Conservation (phyloP, 2,113 vertebrate species). For the Dromiciops gliroides region DNA sequence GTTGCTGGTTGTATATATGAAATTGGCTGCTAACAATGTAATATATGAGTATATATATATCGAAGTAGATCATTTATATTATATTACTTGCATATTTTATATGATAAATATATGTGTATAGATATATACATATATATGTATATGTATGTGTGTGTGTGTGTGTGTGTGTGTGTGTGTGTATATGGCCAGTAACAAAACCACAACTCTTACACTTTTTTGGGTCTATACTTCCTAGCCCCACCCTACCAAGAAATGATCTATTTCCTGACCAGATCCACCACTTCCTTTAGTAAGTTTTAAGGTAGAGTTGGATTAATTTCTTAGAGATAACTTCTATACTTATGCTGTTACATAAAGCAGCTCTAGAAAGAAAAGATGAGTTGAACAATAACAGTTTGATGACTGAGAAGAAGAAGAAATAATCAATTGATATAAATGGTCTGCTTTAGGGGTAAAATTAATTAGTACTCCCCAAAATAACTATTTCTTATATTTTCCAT, state of each 20-base stretch:
- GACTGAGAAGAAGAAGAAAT: conserved; percentile 58
- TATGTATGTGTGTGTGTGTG: no score
- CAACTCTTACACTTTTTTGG: not conserved
- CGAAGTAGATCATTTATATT: not conserved
- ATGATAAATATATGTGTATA: not conserved
- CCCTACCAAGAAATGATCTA: conserved; percentile 62
- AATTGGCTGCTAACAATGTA: not conserved
- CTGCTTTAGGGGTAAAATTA: conserved; percentile 41
- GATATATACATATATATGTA: not conserved
- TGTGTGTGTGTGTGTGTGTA: no score
- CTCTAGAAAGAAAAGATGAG: conserved; percentile 69
- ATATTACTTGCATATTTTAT: not conserved
- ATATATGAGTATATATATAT: not conserved
- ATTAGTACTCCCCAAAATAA: not conserved
- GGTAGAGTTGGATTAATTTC: conserved; percentile 60
- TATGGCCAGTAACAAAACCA: not conserved
- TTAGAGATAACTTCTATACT: conserved; percentile 77
- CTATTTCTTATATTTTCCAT: not conserved
- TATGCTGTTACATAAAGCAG: conserved; percentile 62
- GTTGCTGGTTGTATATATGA: not conserved
- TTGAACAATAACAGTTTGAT: conserved; percentile 37
- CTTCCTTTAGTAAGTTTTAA: conserved; percentile 67
- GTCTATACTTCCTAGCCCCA: not conserved
- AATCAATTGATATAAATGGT: not conserved
- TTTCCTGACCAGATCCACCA: conserved; percentile 70